Evolutionary conservation across 2,888 invertebrate species (phyloP), one percentile per base, ranked within the genome.

Genomic region (Heliothis peltigera): DNA sequence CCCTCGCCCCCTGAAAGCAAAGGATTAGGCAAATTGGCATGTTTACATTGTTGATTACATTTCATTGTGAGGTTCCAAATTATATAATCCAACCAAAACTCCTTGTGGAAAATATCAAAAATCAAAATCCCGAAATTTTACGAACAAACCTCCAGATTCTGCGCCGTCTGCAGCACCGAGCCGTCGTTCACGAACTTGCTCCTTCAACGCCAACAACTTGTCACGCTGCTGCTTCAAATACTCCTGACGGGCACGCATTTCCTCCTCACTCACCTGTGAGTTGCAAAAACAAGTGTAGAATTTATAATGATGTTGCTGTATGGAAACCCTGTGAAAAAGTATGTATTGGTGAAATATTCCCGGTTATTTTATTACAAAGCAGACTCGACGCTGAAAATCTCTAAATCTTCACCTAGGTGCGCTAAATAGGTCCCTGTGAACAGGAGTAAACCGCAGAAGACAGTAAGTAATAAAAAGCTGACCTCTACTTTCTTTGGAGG

Each of bases 191-290:
- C 99, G 96, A 21, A 97, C 98, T 87, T 97, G 97, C 85, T 97
- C 98, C 91, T 99, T 99, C 85, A 99, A 93, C 19, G 97, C 97
- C 47, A 99, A 95, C 57, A 99, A 95, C 87, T 98, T 98, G 90
- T 99, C 99, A 22, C 99, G 96, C 87, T 99, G 99, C 67, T 97
- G 96, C 58, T 97, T 96, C 62, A 99, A 93, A 89, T 99, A 99
- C 75, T 97, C 97, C 84, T 98, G 98, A 0, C 99, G 96, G 62
- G 96, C 96, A 69, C 96, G 96, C 51, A 98, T 92, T 78, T 98
- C 98, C 63, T 94, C 94, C 49, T 94, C 93, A 43, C 88, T 94
- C 8, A 95, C 93, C 94, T 94, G 46, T 4, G 21, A 28, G 8
- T 12, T 15, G 25, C 7, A 44, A 22, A 46, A 18, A 1, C 22